phyloP scores from a whole-genome alignment of 2,888 invertebrate species.

The Agriopis leucophaearia region DNA sequence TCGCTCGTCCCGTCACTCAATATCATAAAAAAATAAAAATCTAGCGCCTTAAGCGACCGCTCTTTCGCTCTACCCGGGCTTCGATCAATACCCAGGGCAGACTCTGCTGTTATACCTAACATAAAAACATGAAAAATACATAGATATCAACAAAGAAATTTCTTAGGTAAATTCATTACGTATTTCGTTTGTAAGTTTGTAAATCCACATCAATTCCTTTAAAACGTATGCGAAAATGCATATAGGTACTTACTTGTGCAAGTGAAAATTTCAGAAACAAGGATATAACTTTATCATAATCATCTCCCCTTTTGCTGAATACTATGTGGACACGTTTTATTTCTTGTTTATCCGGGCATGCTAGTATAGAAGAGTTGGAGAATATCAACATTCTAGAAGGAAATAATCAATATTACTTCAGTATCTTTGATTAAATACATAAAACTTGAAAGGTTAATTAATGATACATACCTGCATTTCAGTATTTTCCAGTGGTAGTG shows the following conservation, averaged over 20 bases:
- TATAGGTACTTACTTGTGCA: conserved; percentile 63
- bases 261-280: conserved; percentile 75
- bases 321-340: conserved; percentile 73
- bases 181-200: neutral
- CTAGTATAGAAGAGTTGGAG: conserved; percentile 74
- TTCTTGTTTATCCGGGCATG: conserved; percentile 75
- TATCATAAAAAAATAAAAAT: too few relatives aligned
- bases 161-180: too few relatives aligned
- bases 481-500: conserved; percentile 81
- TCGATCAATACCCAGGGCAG: too few relatives aligned
- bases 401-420: neutral
- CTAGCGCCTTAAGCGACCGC: too few relatives aligned
- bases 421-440: neutral
- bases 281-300: conserved; percentile 71
- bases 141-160: too few relatives aligned
- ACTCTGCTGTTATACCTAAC: too few relatives aligned
- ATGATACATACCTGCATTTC: conserved; percentile 72
- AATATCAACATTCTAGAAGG: conserved; percentile 78
- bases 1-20: too few relatives aligned
- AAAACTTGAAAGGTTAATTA: too few relatives aligned
- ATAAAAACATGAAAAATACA: too few relatives aligned
- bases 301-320: conserved; percentile 70
- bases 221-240: too few relatives aligned
- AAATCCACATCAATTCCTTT: neutral
- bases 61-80: too few relatives aligned